These are phyloP conservation scores for Oeneis ivallda DNA, from an alignment of 2,888 invertebrate genomes.

Conservation along the genomic window DNA sequence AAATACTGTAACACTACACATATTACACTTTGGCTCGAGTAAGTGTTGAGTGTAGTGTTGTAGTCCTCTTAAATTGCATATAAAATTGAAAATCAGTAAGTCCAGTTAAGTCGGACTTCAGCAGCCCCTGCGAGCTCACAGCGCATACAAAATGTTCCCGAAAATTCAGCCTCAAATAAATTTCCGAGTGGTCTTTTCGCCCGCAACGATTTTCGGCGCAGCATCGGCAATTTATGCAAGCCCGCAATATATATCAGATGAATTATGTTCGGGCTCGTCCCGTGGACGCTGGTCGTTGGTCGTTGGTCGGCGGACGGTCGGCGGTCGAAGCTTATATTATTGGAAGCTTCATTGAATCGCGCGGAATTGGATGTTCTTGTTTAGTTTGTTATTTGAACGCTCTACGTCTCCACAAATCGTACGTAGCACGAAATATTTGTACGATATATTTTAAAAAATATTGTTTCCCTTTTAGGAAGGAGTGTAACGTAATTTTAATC, in stretches of 20 bases:
- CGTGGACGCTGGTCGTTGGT: background rate
- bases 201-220: constrained; percentile 23
- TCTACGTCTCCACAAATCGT: background rate
- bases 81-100: background rate
- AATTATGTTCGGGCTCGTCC: constrained; percentile 28
- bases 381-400: constrained; percentile 14
- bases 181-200: constrained; percentile 17
- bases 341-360: background rate
- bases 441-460: no score
- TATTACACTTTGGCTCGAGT: no score
- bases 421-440: no score
- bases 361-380: constrained; percentile 10
- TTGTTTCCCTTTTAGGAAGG: no score
- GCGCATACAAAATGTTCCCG: constrained; percentile 15
- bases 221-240: constrained; percentile 32
- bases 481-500: no score
- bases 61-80: no score
- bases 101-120: background rate
- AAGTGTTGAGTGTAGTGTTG: no score
- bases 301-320: background rate
- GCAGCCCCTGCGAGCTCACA: background rate
- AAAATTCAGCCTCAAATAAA: constrained; percentile 21
- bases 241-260: constrained; percentile 31
- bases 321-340: background rate
- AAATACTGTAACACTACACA: no score